Conservation (phyloP, 37 sponge, comb jelly and placozoan genomes). For the Ianthella basta region DNA sequence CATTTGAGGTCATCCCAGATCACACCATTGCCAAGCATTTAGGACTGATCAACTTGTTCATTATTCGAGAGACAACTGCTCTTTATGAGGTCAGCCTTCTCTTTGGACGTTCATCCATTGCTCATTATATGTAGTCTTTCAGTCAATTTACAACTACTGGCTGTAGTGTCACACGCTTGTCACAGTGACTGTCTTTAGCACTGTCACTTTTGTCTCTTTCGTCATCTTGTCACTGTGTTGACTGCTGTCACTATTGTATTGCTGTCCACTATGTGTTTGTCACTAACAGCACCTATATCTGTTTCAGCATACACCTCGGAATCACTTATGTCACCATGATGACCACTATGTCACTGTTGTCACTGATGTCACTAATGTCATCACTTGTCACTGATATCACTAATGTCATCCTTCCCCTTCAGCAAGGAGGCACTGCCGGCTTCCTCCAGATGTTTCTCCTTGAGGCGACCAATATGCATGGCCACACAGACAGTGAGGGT, state of each 20-base stretch:
- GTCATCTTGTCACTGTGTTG: no score
- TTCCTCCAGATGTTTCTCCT: slow-evolving; percentile 66
- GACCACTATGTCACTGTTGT: no score
- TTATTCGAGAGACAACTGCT: slow-evolving; percentile 9
- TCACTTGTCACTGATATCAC: no score
- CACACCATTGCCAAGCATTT: not conserved
- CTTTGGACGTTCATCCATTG: not conserved
- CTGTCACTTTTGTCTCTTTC: not conserved
- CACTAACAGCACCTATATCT: no score
- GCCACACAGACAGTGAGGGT: slow-evolving; percentile 60
- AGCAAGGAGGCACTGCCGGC: slow-evolving; percentile 50
- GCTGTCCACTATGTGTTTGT: no score
- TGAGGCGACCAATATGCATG: slow-evolving; percentile 65
- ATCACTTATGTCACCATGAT: no score
- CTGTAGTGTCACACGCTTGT: not conserved
- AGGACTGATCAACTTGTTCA: slow-evolving; percentile 15
- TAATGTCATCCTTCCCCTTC: no score
- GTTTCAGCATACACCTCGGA: no score
- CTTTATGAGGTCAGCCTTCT: not conserved
- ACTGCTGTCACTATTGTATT: no score
- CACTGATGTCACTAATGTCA: no score
- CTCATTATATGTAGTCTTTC: not conserved
- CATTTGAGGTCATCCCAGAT: not conserved
- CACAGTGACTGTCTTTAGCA: not conserved
- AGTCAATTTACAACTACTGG: not conserved